Conservation (phyloP, 2,113 vertebrate genomes). For the Capreolus pygargus region DNA sequence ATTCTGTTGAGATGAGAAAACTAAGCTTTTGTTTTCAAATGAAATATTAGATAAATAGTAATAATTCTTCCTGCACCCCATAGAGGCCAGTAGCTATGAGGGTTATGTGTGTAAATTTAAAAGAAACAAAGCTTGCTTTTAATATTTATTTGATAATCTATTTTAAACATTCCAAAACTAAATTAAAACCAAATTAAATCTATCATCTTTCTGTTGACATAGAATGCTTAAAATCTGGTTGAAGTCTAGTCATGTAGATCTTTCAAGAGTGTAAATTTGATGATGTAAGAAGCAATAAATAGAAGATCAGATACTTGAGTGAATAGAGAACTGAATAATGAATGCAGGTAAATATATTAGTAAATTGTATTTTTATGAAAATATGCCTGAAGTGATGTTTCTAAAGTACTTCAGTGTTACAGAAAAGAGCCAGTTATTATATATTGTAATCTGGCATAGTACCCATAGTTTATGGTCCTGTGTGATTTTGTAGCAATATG, state of each 20-base stretch:
- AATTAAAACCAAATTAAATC: neutral
- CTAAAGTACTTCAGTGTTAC: neutral
- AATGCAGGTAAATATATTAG: neutral
- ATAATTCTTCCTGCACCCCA: neutral
- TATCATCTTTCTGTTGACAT: neutral
- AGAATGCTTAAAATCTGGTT: neutral
- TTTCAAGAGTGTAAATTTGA: constrained; percentile 13
- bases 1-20: neutral
- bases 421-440: neutral
- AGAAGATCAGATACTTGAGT: neutral
- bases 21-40: constrained; percentile 19
- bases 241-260: neutral
- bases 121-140: constrained; percentile 16
- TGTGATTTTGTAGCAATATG: neutral
- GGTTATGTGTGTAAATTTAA: neutral
- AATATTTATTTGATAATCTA: neutral
- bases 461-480: neutral
- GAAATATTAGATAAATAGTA: neutral
- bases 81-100: neutral
- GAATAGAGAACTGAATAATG: neutral
- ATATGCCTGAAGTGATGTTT: neutral
- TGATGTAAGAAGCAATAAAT: constrained; percentile 16
- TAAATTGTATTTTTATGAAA: constrained; percentile 29
- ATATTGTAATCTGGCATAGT: neutral
- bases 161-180: neutral